These are phyloP conservation scores for Drosophila baimaii DNA, from an alignment of 1,140 invertebrate species.

Conservation along the genomic window DNA sequence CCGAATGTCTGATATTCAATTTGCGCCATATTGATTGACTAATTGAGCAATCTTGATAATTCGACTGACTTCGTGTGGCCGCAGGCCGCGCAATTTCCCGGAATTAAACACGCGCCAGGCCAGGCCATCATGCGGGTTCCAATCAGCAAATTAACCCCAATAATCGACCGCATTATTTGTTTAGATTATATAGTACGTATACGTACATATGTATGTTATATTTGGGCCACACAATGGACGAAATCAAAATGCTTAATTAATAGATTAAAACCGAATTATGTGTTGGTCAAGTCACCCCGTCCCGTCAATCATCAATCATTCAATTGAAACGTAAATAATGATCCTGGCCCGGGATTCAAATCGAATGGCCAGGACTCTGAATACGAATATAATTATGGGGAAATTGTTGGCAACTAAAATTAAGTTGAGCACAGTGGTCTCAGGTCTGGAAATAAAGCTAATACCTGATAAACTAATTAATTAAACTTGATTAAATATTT, in stretches of 20 bases:
- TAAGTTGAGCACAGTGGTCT: slow-evolving; percentile 25
- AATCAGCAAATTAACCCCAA: slow-evolving; percentile 77
- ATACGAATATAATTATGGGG: slow-evolving; percentile 61
- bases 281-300: slow-evolving; percentile 27
- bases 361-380: slow-evolving; percentile 49
- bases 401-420: slow-evolving; percentile 39
- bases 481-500: too few relatives aligned
- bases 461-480: too few relatives aligned
- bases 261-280: slow-evolving; percentile 78
- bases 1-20: slow-evolving; percentile 42
- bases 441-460: neutral
- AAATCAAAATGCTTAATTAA: slow-evolving; percentile 74
- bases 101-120: slow-evolving; percentile 36
- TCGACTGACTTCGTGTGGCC: slow-evolving; percentile 23
- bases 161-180: slow-evolving; percentile 71
- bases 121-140: slow-evolving; percentile 11
- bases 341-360: slow-evolving; percentile 58
- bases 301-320: slow-evolving; percentile 51
- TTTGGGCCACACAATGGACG: slow-evolving; percentile 22
- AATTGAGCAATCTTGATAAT: slow-evolving; percentile 64
- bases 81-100: slow-evolving; percentile 5
- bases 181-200: slow-evolving; percentile 53
- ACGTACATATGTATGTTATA: neutral
- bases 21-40: slow-evolving; percentile 57
- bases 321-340: slow-evolving; percentile 77